Base-by-base conservation (phyloP, 64 coral and sea anemone species). In the Montipora efflorescens region DNA sequence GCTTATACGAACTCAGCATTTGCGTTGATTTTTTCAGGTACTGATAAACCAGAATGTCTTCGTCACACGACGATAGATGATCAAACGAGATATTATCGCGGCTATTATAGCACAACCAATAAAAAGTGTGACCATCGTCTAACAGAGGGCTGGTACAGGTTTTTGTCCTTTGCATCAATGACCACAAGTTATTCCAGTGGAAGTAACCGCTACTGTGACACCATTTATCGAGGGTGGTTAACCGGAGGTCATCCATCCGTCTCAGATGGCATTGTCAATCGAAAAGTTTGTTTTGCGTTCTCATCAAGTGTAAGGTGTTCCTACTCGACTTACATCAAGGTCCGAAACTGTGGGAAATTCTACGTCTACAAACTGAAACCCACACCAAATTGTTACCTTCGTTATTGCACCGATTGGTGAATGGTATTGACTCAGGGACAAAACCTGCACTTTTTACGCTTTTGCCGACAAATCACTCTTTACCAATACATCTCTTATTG, bases 301-400 rank as follows among this genome's bases (percentile, higher is more conserved):
- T 22, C 25, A 75, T 14, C 18, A 2, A 66, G 92, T 79, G 9
- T 12, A 2, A n/a, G 92, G 74, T 97, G 95, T 36, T 5, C 43
- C 4, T 86, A 49, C 9, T 66, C 25, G 7, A 84, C 15, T 53
- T 48, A 66, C 5, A 92, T 94, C 28, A 66, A 91, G 19, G 95
- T 97, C 51, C 92, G 82, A 2, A 94, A 97, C 78, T 97, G 95
- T 87, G 95, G 92, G 7, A 83, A 46, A 9, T 97, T 91, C 47
- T 97, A 94, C 49, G 95, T 97, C 8, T 94, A 97, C 78, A 94
- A 92, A 72, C 88, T 97, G 7, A 90, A 79, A 3, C 92, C 95
- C 7, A 87, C 83, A 16, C 81, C 88, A 7, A 7, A 14, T 8
- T 97, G 95, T n/a, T 47, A 87, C 2, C 23, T 90, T 47, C 80